phyloP scores from a whole-genome alignment of 2,113 vertebrate genomes.

The Etia nguti region DNA sequence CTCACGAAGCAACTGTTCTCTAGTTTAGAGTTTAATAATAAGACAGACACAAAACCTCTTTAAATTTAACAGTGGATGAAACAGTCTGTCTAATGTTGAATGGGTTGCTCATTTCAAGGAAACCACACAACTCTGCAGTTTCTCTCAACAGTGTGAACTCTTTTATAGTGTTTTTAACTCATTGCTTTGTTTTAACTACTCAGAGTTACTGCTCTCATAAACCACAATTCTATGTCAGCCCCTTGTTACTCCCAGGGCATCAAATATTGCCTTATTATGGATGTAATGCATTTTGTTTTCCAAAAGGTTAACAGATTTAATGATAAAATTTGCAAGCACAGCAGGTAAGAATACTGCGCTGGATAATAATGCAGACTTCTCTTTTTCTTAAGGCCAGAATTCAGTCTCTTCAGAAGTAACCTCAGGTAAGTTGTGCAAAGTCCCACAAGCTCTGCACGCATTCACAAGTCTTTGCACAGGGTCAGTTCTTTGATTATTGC shows the following conservation, averaged over 20 bases:
- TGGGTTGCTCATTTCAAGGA: background rate
- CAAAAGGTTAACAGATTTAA: background rate
- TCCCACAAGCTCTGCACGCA: background rate
- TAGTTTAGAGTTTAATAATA: background rate
- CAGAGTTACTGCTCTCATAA: background rate
- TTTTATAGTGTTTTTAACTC: background rate
- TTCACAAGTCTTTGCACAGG: background rate
- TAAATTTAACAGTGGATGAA: background rate
- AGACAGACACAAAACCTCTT: background rate
- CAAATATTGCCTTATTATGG: background rate
- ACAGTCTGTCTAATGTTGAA: background rate
- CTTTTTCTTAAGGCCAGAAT: background rate
- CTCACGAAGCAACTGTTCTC: background rate
- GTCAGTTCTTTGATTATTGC: background rate
- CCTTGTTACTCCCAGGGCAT: background rate
- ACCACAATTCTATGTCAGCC: background rate
- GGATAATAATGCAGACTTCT: background rate
- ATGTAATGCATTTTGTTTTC: background rate
- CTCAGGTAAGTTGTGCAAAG: background rate
- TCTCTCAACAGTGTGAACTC: background rate
- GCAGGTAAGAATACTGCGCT: background rate
- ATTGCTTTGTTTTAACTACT: background rate
- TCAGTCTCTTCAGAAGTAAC: background rate
- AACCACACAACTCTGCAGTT: background rate
- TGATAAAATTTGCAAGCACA: background rate